Evolutionary conservation across 2,113 vertebrate genomes (phyloP).

Genomic region (Pavo muticus): DNA sequence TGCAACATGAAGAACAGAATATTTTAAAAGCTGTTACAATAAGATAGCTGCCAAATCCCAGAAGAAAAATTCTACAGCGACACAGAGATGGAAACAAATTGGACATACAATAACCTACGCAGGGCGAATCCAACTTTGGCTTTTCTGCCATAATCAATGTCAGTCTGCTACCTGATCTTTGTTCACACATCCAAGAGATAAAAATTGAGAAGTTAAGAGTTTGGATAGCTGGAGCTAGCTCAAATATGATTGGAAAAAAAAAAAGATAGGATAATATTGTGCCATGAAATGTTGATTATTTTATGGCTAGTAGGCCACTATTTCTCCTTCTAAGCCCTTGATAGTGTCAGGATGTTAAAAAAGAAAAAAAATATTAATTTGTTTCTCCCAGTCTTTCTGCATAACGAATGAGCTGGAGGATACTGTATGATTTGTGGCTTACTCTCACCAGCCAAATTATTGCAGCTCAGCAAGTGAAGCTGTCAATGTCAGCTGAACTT

Average conservation of each 20-base stretch:
- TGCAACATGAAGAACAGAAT: neutral
- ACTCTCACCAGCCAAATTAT: neutral
- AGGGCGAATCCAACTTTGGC: neutral
- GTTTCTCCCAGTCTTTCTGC: neutral
- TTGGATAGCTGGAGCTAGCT: neutral
- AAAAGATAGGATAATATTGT: neutral
- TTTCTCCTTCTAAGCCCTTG: neutral
- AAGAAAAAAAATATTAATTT: neutral
- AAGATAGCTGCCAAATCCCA: constrained; percentile 29
- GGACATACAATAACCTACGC: neutral
- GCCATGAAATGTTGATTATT: neutral
- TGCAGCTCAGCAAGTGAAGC: neutral
- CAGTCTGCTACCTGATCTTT: neutral
- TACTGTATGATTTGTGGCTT: neutral
- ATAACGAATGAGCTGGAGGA: neutral
- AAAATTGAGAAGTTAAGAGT: neutral
- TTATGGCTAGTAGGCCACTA: neutral
- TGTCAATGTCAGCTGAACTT: neutral
- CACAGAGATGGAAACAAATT: neutral
- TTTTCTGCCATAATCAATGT: neutral
- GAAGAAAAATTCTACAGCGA: neutral
- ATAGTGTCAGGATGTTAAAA: neutral
- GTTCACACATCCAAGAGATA: neutral
- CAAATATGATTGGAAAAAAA: neutral
- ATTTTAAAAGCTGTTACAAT: neutral